Evolutionary conservation across 2,113 vertebrate genomes (phyloP), one percentile per base, ranked within the genome.

Genomic region (Limanda limanda): DNA sequence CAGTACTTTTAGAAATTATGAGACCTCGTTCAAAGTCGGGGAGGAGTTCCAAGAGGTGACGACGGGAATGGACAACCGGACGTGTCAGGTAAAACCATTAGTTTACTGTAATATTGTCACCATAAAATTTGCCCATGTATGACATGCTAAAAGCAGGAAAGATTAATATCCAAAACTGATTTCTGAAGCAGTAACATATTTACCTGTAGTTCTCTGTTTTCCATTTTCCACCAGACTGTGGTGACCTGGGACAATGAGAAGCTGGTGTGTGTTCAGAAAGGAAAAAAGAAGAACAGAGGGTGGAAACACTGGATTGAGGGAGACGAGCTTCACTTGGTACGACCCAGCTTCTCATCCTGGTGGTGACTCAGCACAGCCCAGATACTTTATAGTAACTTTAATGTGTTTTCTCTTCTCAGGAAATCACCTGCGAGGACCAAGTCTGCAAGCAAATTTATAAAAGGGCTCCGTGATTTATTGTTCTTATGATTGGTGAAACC

Each of bases 281-380:
- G 96, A 51, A 95, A 96, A 52, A 97, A 97, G 91, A 94, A 91
- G 64, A 95, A 96, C 83, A 82, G 96, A 68, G 96, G 96, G 4
- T 98, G 97, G 96, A 94, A 85, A 48, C 96, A 97, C 35, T 97
- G 97, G 97, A 91, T 97, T 3, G 87, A 97, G 74, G 97, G 94
- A 68, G 94, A 96, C 20, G 76, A 93, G 37, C 95, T 98, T 27
- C 88, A 96, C 62, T 85, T 98, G 95, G 96, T 98, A 95, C 8
- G 74, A 74, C 8, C 42, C 31, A 31, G 21, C 45, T 65, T 68
- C 62, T 58, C 13, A 20, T n/a, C 68, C 47, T 7, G 17, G 17
- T 67, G 17, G n/a, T n/a, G 21, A 12, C 0, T 10, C 12, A 17
- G 13, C 13, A 18, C 13, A 15, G 12, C 13, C 25, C 35, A 70